Evolutionary conservation across 2,888 invertebrate species (phyloP).

Genomic region (Nasonia oneida): DNA sequence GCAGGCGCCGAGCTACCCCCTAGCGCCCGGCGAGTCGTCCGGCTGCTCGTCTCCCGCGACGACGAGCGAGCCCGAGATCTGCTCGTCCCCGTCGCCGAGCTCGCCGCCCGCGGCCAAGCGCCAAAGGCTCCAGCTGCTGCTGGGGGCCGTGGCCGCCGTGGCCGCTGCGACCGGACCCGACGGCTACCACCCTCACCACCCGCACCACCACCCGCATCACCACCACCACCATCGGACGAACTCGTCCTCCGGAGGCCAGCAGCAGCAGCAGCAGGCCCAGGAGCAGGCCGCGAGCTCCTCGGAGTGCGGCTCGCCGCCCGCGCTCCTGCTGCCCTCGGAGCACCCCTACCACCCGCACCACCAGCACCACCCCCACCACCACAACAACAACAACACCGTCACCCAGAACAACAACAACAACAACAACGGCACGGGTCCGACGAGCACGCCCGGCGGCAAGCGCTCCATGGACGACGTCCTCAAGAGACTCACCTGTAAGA

Average conservation of each 20-base stretch:
- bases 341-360: constrained; percentile 81
- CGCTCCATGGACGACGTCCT: constrained; percentile 95
- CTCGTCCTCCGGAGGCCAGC: constrained; percentile 61
- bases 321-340: constrained; percentile 80
- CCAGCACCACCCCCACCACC: constrained; percentile 78
- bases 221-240: constrained; percentile 66
- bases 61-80: constrained; percentile 79
- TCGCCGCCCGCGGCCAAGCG: constrained; percentile 73
- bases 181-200: constrained; percentile 33
- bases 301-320: constrained; percentile 87
- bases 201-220: constrained; percentile 66
- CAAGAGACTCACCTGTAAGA: constrained; percentile 91
- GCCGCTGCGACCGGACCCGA: constrained; percentile 33
- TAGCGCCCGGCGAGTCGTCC: constrained; percentile 72
- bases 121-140: constrained; percentile 68
- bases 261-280: constrained; percentile 20
- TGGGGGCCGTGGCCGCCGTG: constrained; percentile 57
- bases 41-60: constrained; percentile 76
- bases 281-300: constrained; percentile 79
- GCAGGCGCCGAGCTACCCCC: constrained; percentile 59
- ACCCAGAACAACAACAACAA: constrained; percentile 77
- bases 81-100: constrained; percentile 78
- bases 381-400: constrained; percentile 82
- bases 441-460: constrained; percentile 83
- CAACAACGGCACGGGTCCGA: constrained; percentile 82